Evolutionary conservation across 2,797 vertebrate genomes (phyloP).

Genomic region (Brotula barbata): DNA sequence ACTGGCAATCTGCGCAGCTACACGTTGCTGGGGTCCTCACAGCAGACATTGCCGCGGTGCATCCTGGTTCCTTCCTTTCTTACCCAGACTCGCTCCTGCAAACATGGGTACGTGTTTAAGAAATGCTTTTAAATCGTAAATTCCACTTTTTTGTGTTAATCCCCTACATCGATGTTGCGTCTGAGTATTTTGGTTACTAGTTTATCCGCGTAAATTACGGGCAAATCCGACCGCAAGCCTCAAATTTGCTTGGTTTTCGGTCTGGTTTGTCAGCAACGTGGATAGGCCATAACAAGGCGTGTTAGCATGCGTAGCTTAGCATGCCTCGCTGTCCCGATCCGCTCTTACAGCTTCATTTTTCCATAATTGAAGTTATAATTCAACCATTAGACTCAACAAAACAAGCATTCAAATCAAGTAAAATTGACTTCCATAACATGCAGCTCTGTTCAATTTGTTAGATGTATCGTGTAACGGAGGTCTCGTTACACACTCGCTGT

Average conservation of each 20-base stretch:
- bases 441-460: too few species aligned
- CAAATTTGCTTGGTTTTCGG: not conserved
- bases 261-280: slow-evolving; percentile 68
- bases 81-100: slow-evolving; percentile 71
- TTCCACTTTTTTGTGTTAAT: rapidly evolving
- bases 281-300: slow-evolving; percentile 63
- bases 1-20: slow-evolving; percentile 46
- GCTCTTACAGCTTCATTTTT: too few species aligned
- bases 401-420: too few species aligned
- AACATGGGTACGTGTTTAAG: slow-evolving; percentile 77
- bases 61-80: slow-evolving; percentile 78
- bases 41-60: slow-evolving; percentile 71
- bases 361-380: too few species aligned
- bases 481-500: too few species aligned
- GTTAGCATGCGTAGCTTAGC: slow-evolving; percentile 35
- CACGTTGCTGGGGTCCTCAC: slow-evolving; percentile 55
- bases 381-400: too few species aligned
- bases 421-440: too few species aligned
- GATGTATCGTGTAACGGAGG: too few species aligned
- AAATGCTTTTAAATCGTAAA: not conserved
- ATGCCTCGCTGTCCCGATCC: not conserved
- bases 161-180: rapidly evolving
- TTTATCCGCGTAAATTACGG: not conserved
- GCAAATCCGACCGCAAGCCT: rapidly evolving
- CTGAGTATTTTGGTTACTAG: slow-evolving; percentile 2